A percentile compares a stretch with the other conserved stretches of the same genome.
Evolutionary conservation across 1,140 invertebrate genomes (phyloP).

Genomic region (Ganaspis sp.): DNA sequence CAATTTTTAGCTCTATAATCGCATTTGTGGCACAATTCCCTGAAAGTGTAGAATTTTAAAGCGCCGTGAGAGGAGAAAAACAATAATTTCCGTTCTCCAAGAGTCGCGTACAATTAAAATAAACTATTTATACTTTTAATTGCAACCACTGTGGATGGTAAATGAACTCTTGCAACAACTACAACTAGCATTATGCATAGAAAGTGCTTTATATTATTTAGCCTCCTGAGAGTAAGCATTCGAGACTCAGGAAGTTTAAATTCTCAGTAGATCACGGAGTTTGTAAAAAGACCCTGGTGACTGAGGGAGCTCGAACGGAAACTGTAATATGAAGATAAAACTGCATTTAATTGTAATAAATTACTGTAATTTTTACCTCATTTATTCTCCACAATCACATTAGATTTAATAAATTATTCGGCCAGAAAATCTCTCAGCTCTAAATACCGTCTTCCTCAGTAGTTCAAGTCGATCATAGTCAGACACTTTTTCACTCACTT

Average conservation of each 20-base stretch:
- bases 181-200: constrained; percentile 9
- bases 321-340: neutral
- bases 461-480: too few relatives aligned
- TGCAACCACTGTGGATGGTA: constrained; percentile 4
- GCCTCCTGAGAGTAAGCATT: neutral
- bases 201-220: constrained; percentile 14
- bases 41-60: neutral
- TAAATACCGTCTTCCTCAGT: too few relatives aligned
- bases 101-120: neutral
- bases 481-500: too few relatives aligned
- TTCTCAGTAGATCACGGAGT: neutral
- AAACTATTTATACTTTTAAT: constrained; percentile 15
- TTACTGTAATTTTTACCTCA: neutral
- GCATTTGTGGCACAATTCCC: too few relatives aligned
- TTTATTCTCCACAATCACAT: neutral
- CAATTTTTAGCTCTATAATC: too few relatives aligned
- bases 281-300: neutral
- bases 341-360: too few relatives aligned
- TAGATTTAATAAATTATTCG: too few relatives aligned
- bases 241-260: neutral
- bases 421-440: too few relatives aligned
- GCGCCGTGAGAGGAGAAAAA: neutral
- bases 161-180: constrained; percentile 6
- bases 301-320: neutral
- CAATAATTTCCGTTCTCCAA: neutral